These are phyloP conservation scores for Lasaia peninsularis DNA, from an alignment of 1,140 invertebrate species.

Conservation along the genomic window DNA sequence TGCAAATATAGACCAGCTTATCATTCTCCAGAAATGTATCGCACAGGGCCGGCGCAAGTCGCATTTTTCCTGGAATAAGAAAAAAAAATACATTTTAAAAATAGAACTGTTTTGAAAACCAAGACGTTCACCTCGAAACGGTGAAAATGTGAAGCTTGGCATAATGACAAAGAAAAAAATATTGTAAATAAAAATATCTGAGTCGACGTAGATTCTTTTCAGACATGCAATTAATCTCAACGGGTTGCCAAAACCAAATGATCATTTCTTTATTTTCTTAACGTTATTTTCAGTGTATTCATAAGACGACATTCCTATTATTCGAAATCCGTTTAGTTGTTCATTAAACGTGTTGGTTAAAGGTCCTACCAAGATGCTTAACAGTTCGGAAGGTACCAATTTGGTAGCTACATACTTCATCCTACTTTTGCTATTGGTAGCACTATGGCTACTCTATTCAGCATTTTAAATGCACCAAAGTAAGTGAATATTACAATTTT, in stretches of 20 bases:
- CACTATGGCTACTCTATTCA: conserved; percentile 62
- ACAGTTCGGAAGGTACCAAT: conserved; percentile 52
- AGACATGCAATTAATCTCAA: conserved; percentile 54
- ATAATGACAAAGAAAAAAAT: conserved; percentile 16
- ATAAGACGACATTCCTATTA: conserved; percentile 4
- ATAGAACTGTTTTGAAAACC: conserved; percentile 19
- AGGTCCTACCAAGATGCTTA: conserved; percentile 42
- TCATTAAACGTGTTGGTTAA: conserved; percentile 29
- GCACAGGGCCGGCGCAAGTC: conserved; percentile 43
- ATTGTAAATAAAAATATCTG: conserved; percentile 27
- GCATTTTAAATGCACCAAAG: conserved; percentile 55
- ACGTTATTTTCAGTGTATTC: conserved; percentile 1
- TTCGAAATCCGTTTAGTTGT: conserved; percentile 32
- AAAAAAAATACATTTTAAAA: background rate
- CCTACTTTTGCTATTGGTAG: conserved; percentile 51
- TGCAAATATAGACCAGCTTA: conserved; percentile 57
- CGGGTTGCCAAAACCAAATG: conserved; percentile 48
- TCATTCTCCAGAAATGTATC: conserved; percentile 64
- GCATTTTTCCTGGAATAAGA: background rate
- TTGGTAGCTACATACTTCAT: conserved; percentile 60
- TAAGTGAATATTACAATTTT: conserved; percentile 18
- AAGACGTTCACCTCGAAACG: conserved; percentile 6
- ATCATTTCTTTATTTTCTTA: conserved; percentile 44
- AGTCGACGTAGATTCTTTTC: conserved; percentile 26
- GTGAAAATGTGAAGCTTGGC: conserved; percentile 10